A percentile compares a stretch with the other conserved stretches of the same genome.
These are phyloP conservation scores for Tragelaphus strepsiceros DNA, from an alignment of 2,113 vertebrate species.

Conservation along the genomic window DNA sequence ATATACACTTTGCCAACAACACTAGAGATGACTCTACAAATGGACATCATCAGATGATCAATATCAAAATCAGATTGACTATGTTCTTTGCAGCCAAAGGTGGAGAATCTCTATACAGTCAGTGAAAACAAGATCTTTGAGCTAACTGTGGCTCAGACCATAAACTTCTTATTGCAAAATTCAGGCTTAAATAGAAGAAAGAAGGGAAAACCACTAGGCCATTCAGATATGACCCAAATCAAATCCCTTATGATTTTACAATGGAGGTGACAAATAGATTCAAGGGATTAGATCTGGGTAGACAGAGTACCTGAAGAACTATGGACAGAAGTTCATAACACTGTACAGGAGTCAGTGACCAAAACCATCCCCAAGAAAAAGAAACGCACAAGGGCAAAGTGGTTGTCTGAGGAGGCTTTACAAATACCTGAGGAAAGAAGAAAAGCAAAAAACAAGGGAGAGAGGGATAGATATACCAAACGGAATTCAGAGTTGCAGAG, in stretches of 20 bases:
- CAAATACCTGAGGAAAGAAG: neutral
- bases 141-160: neutral
- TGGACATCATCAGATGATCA: neutral
- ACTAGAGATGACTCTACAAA: neutral
- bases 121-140: neutral
- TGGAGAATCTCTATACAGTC: neutral
- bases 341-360: neutral
- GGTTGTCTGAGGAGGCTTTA: neutral
- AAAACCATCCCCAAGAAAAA: neutral
- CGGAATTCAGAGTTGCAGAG: neutral
- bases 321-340: neutral
- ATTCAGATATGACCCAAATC: neutral
- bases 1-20: neutral
- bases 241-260: neutral
- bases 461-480: neutral
- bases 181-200: neutral
- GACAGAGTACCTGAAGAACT: neutral
- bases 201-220: neutral
- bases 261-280: neutral
- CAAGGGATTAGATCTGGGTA: neutral
- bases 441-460: neutral
- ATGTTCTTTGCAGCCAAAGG: neutral
- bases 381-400: neutral
- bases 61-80: neutral
- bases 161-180: neutral